phyloP scores from a whole-genome alignment of 2,888 invertebrate species.

The Amorpha juglandis region DNA sequence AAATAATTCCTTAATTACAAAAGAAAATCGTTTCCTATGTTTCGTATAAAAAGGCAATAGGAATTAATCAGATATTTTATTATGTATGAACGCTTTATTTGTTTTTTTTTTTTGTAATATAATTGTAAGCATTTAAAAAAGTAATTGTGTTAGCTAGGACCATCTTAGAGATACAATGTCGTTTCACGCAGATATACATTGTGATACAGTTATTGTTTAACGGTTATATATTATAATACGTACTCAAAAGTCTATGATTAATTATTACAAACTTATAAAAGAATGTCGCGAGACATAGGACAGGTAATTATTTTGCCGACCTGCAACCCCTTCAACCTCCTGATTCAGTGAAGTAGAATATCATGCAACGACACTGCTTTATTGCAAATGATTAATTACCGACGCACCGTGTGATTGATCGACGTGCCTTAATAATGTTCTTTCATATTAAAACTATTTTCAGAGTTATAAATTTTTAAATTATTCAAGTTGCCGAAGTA shows the following conservation, averaged over 20 bases:
- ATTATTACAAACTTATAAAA: slow-evolving; percentile 46
- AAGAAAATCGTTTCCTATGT: slow-evolving; percentile 28
- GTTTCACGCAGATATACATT: background rate
- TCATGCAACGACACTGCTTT: slow-evolving; percentile 43
- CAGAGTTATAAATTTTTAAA: slow-evolving; percentile 42
- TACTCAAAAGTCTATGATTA: slow-evolving; percentile 40
- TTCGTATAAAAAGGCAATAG: slow-evolving; percentile 23
- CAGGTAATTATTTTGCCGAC: slow-evolving; percentile 35
- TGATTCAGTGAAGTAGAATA: slow-evolving; percentile 47
- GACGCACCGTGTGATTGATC: slow-evolving; percentile 69
- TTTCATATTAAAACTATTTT: slow-evolving; percentile 48
- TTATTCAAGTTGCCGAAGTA: slow-evolving; percentile 58
- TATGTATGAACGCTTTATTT: background rate
- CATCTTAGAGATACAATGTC: background rate
- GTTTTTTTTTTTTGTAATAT: background rate
- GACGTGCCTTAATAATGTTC: slow-evolving; percentile 54
- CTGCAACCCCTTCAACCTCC: slow-evolving; percentile 53
- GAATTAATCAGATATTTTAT: slow-evolving; percentile 29
- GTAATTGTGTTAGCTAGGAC: background rate
- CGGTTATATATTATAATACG: background rate
- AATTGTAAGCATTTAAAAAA: background rate
- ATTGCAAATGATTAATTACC: slow-evolving; percentile 74
- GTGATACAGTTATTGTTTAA: background rate
- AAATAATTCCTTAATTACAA: slow-evolving; percentile 25
- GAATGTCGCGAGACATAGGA: slow-evolving; percentile 39